Conservation (phyloP, 2,113 vertebrate species). For the Dipodomys ordii region DNA sequence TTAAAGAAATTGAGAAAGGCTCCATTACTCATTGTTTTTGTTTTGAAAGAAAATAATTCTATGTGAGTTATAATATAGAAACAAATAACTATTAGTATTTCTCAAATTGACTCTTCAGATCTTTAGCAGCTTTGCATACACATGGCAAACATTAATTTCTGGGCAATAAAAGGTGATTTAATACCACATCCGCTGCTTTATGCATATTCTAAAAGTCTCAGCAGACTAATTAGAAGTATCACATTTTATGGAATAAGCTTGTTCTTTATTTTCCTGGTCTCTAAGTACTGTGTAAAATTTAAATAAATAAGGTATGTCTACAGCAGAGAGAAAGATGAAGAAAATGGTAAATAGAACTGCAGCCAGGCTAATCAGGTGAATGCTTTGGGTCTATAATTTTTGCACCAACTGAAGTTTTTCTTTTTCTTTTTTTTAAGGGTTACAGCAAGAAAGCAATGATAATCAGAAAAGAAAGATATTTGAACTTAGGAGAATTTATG, state of each 20-base stretch:
- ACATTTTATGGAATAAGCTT: conserved; percentile 77
- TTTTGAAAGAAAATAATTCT: neutral
- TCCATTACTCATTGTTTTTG: neutral
- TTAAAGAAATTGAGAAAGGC: conserved; percentile 10
- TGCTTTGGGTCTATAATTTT: conserved; percentile 75
- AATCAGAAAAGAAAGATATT: conserved; percentile 66
- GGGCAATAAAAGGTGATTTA: conserved; percentile 72
- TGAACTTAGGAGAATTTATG: conserved; percentile 77
- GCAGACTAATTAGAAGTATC: conserved; percentile 82
- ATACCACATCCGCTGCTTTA: conserved; percentile 61
- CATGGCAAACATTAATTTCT: conserved; percentile 72
- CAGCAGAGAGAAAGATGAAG: conserved; percentile 61
- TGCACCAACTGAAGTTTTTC: conserved; percentile 67
- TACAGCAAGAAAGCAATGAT: conserved; percentile 61
- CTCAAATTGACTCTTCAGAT: conserved; percentile 24
- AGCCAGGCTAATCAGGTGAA: conserved; percentile 80
- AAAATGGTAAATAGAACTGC: conserved; percentile 72
- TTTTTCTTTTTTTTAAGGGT: conserved; percentile 53
- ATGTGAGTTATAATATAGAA: conserved; percentile 51
- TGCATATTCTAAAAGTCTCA: conserved; percentile 63
- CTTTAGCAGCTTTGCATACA: conserved; percentile 36
- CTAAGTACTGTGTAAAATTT: conserved; percentile 78
- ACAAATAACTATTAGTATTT: conserved; percentile 2
- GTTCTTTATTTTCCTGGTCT: conserved; percentile 77
- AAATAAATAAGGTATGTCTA: conserved; percentile 76